Conservation (phyloP, 1,140 invertebrate genomes). For the Coelopa frigida region DNA sequence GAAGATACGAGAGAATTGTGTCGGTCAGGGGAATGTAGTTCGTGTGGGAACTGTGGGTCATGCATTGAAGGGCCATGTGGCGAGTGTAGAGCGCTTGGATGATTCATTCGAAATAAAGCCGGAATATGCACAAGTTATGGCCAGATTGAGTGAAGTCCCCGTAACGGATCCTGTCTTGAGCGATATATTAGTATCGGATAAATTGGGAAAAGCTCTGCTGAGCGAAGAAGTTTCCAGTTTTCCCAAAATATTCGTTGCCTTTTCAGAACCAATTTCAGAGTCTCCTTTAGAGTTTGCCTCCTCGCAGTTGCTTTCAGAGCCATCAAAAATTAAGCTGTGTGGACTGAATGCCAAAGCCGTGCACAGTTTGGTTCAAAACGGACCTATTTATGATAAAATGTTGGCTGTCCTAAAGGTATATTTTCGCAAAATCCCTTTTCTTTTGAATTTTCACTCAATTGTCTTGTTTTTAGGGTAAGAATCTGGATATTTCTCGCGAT, state of each 20-base stretch:
- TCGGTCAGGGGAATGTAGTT: slow-evolving; percentile 55
- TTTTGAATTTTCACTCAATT: too few species aligned
- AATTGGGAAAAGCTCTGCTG: slow-evolving; percentile 21
- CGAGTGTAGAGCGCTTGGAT: neutral
- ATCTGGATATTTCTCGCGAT: slow-evolving; percentile 48
- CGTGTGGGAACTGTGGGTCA: slow-evolving; percentile 43
- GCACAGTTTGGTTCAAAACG: slow-evolving; percentile 51
- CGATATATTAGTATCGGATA: slow-evolving; percentile 23
- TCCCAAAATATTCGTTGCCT: slow-evolving; percentile 31
- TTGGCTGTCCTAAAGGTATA: slow-evolving; percentile 46
- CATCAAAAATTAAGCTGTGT: slow-evolving; percentile 26
- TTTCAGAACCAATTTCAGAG: slow-evolving; percentile 28
- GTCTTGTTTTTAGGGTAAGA: slow-evolving; percentile 48
- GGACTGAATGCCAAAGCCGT: slow-evolving; percentile 27
- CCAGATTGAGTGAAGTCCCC: slow-evolving; percentile 18
- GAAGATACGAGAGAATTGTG: slow-evolving; percentile 55
- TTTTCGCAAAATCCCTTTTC: neutral
- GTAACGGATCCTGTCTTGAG: slow-evolving; percentile 24
- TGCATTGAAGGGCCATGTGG: slow-evolving; percentile 20
- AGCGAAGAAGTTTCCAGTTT: slow-evolving; percentile 11
- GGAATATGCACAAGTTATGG: neutral
- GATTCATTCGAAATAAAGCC: neutral
- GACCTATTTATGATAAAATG: slow-evolving; percentile 52
- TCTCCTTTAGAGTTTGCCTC: slow-evolving; percentile 19
- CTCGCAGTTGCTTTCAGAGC: slow-evolving; percentile 14